Percentiles rank a stretch among this genome's conserved stretches.
Evolutionary conservation across 2,888 invertebrate genomes (phyloP).

Genomic region (Pyrrhosoma nymphula): DNA sequence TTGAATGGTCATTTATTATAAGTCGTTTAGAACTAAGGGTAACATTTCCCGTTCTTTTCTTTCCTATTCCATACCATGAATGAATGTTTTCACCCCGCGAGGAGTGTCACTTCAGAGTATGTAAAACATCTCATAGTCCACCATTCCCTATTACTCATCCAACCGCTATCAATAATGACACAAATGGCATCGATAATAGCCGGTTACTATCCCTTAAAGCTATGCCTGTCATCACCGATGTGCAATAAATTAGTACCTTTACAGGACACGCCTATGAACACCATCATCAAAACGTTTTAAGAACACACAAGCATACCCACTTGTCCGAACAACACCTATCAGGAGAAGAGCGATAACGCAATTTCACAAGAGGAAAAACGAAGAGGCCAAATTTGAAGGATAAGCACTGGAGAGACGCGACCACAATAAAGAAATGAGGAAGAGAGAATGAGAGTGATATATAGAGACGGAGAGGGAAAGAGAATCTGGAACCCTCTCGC

Average conservation of each 20-base stretch:
- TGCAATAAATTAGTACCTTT: background rate
- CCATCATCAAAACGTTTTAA: background rate
- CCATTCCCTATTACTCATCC: background rate
- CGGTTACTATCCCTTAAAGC: background rate
- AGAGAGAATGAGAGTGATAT: background rate
- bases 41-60: no score
- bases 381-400: background rate
- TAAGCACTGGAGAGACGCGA: background rate
- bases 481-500: background rate
- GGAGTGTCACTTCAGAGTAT: background rate
- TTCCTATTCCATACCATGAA: no score
- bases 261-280: background rate
- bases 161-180: background rate
- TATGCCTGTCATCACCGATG: background rate
- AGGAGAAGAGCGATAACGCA: background rate
- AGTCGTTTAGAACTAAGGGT: no score
- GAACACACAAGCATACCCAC: background rate
- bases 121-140: background rate
- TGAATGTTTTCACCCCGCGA: background rate
- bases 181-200: background rate
- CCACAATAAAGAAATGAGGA: background rate
- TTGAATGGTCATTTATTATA: no score
- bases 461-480: background rate
- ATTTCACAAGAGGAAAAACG: conserved; percentile 1
- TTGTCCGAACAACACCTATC: background rate